Evolutionary conservation across 2,888 invertebrate genomes (phyloP).

Genomic region (Pandemis cinnamomeana): DNA sequence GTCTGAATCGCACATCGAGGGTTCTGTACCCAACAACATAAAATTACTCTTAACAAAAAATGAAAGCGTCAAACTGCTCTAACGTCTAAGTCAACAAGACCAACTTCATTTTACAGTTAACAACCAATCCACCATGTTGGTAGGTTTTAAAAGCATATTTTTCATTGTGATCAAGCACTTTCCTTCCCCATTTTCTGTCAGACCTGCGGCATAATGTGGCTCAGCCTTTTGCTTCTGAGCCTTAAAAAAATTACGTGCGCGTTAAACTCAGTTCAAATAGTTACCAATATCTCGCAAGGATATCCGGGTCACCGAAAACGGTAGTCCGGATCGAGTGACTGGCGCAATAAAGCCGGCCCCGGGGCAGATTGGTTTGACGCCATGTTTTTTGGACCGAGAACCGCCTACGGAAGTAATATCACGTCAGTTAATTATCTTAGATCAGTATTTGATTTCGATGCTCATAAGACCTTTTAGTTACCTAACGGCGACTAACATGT

Average conservation of each 20-base stretch:
- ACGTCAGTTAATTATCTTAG: neutral
- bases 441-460: neutral
- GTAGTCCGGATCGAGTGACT: constrained; percentile 7
- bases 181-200: too few relatives aligned
- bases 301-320: neutral
- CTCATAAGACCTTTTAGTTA: neutral
- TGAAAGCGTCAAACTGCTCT: too few relatives aligned
- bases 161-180: too few relatives aligned
- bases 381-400: neutral
- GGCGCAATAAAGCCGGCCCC: constrained; percentile 1
- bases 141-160: too few relatives aligned
- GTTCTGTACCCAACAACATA: too few relatives aligned
- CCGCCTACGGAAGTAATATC: neutral
- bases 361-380: neutral
- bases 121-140: too few relatives aligned
- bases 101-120: too few relatives aligned
- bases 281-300: neutral
- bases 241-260: neutral
- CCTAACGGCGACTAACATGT: too few relatives aligned
- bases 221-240: neutral
- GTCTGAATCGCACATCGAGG: too few relatives aligned
- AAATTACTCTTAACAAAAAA: too few relatives aligned
- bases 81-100: too few relatives aligned
- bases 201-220: too few relatives aligned
- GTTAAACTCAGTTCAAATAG: neutral